phyloP scores from a whole-genome alignment of 2,797 vertebrate genomes.

The Oreochromis mossambicus region DNA sequence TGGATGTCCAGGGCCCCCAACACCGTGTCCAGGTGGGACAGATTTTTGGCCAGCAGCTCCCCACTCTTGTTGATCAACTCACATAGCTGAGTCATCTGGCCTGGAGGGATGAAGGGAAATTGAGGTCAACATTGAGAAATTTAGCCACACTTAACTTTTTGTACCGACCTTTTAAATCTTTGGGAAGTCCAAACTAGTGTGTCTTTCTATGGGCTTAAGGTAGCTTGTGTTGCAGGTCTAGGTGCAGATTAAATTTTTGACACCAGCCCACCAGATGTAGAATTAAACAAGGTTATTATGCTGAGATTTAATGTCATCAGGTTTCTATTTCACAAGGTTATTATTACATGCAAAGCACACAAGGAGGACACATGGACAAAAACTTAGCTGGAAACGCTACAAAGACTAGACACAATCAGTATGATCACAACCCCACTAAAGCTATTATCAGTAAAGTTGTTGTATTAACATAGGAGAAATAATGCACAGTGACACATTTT shows the following conservation, averaged over 20 bases:
- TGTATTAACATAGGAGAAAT: neutral
- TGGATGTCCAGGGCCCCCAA: constrained; percentile 97
- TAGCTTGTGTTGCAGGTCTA: neutral
- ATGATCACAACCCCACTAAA: neutral
- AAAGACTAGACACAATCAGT: neutral
- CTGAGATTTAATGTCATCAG: neutral
- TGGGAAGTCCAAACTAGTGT: neutral
- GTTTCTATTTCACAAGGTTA: neutral
- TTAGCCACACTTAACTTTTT: neutral
- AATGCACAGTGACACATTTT: neutral
- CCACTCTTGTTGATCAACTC: constrained; percentile 99
- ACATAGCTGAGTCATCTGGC: constrained; percentile 99
- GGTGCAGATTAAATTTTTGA: neutral
- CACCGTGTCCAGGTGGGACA: constrained; percentile 98
- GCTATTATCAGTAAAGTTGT: neutral
- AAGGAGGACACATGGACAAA: neutral
- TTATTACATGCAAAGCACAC: neutral
- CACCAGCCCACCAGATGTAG: neutral
- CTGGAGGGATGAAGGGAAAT: constrained; percentile 65
- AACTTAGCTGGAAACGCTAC: neutral
- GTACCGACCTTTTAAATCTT: neutral
- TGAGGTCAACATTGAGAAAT: neutral
- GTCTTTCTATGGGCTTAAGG: neutral
- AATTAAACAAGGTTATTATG: neutral
- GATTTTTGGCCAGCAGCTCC: constrained; percentile 96